These are phyloP conservation scores for Scomber colias DNA, from an alignment of 2,113 vertebrate genomes.

Conservation along the genomic window DNA sequence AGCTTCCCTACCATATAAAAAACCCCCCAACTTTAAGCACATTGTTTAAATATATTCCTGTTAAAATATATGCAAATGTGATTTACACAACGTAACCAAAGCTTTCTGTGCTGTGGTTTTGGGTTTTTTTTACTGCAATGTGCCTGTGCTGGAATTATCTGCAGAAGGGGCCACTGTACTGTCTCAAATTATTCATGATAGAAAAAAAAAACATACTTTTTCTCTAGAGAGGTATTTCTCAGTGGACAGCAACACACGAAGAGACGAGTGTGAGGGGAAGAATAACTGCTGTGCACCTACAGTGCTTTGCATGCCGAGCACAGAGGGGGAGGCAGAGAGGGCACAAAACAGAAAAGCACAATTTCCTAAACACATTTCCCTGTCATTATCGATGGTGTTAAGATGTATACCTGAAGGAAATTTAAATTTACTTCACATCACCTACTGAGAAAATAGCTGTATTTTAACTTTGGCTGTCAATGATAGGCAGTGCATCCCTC, in stretches of 20 bases:
- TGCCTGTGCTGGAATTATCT: conserved; percentile 37
- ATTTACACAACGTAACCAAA: background rate
- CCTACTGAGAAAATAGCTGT: conserved; percentile 9
- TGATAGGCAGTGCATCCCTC: conserved; percentile 4
- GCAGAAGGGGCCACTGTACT: conserved; percentile 35
- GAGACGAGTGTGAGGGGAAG: conserved; percentile 28
- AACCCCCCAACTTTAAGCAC: background rate
- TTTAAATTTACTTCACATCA: conserved; percentile 20
- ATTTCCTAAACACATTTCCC: background rate
- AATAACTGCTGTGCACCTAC: conserved; percentile 36
- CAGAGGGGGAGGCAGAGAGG: background rate
- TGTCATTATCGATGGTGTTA: background rate
- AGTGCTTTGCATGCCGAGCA: conserved; percentile 26
- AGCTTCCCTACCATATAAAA: background rate
- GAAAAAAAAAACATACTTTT: conserved; percentile 11
- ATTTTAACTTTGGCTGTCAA: conserved; percentile 22
- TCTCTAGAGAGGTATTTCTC: conserved; percentile 52
- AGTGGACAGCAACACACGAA: conserved; percentile 37
- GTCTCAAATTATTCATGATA: conserved; percentile 34
- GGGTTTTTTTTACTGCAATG: conserved; percentile 5
- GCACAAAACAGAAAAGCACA: conserved; percentile 26
- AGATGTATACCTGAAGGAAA: conserved; percentile 20
- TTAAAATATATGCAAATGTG: conserved; percentile 14
- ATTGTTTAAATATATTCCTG: background rate
- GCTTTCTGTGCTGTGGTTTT: conserved; percentile 1